These are phyloP conservation scores for Rhamnusium bicolor DNA, from an alignment of 2,888 invertebrate species.

Conservation along the genomic window DNA sequence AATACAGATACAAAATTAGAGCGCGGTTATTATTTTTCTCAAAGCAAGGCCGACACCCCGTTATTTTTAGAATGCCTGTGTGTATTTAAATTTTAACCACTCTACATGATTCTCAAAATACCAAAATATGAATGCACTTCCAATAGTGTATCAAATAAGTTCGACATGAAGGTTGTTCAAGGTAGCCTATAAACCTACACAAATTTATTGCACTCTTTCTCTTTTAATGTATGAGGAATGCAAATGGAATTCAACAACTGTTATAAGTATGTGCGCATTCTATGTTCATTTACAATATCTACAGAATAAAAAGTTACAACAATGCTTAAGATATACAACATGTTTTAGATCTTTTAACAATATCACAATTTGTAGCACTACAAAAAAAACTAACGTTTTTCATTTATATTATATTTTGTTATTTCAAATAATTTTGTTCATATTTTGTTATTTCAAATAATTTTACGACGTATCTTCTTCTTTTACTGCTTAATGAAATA, in stretches of 20 bases:
- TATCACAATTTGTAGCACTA: not conserved
- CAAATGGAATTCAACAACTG: not conserved
- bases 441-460: not conserved
- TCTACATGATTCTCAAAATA: not conserved
- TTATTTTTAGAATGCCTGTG: slow-evolving; percentile 1
- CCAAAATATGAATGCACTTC: not conserved
- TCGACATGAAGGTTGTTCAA: slow-evolving; percentile 4
- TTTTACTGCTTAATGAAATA: not conserved
- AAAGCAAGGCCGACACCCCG: not conserved
- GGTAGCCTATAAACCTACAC: slow-evolving; percentile 8
- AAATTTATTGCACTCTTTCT: not conserved
- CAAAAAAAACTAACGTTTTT: no score
- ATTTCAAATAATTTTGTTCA: no score
- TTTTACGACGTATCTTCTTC: not conserved
- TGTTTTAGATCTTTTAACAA: not conserved
- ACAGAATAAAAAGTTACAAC: not conserved
- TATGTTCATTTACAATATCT: not conserved
- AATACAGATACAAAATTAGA: slow-evolving; percentile 1
- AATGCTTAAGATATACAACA: not conserved
- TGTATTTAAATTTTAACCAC: not conserved
- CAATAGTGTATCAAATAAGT: not conserved
- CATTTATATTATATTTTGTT: no score
- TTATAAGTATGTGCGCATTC: not conserved
- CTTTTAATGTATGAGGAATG: not conserved
- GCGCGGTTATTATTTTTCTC: slow-evolving; percentile 3